A percentile compares a stretch with the other conserved stretches of the same genome.
phyloP scores from a whole-genome alignment of 2,888 invertebrate genomes.

The Bellardia pandia region DNA sequence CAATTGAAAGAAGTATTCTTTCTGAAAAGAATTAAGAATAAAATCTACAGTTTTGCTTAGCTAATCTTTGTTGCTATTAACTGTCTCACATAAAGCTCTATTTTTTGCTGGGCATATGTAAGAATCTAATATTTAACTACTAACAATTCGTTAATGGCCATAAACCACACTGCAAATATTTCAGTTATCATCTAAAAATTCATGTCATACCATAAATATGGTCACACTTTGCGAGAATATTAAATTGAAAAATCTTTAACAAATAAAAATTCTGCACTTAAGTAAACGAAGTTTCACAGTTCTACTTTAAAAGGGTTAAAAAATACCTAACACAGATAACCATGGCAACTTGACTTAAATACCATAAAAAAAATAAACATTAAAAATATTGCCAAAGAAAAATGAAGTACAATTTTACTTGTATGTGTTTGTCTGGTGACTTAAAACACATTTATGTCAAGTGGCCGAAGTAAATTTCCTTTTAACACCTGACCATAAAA shows the following conservation, averaged over 20 bases:
- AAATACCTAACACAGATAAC: not conserved
- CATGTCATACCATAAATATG: slow-evolving; percentile 12
- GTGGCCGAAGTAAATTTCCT: slow-evolving; percentile 68
- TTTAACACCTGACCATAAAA: slow-evolving; percentile 67
- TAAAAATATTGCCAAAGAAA: not conserved
- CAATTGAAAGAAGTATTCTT: no score
- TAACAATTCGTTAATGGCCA: slow-evolving; percentile 46
- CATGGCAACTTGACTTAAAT: slow-evolving; percentile 24
- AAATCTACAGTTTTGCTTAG: no score
- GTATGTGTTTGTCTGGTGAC: not conserved
- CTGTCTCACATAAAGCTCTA: no score
- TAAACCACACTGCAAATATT: not conserved
- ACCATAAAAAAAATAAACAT: not conserved
- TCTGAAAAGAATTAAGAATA: no score
- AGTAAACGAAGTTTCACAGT: slow-evolving; percentile 36
- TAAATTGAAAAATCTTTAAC: slow-evolving; percentile 41
- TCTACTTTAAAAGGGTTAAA: slow-evolving; percentile 54
- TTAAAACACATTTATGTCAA: slow-evolving; percentile 54
- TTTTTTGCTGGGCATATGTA: not conserved
- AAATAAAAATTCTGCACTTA: slow-evolving; percentile 23
- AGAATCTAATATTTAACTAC: slow-evolving; percentile 7
- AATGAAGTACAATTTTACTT: not conserved
- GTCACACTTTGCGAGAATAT: slow-evolving; percentile 35
- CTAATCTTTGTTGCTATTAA: no score
- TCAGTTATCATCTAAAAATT: slow-evolving; percentile 9